These are phyloP conservation scores for Caenorhabditis afra DNA, from an alignment of 2,888 invertebrate species.

Conservation along the genomic window DNA sequence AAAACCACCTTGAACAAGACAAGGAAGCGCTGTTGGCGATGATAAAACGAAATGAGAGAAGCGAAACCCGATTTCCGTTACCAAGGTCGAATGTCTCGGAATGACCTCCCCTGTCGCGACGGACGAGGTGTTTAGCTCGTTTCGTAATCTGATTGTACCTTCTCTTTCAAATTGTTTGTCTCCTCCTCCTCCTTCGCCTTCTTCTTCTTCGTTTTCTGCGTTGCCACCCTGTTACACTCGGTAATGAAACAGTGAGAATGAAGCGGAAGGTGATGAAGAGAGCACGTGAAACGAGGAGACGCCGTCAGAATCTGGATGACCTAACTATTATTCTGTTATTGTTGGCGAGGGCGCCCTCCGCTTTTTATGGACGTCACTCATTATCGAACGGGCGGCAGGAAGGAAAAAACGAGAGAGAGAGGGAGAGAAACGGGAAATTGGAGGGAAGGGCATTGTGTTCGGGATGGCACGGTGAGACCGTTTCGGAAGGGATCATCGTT, in stretches of 20 bases:
- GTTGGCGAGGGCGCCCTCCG: not conserved
- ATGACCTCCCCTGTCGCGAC: conserved; percentile 13
- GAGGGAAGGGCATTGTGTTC: not conserved
- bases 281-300: not conserved
- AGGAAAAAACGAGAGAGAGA: not conserved
- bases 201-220: conserved; percentile 9
- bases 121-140: conserved; percentile 15
- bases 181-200: conserved; percentile 1
- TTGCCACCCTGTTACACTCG: conserved; percentile 37
- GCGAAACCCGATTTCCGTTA: conserved; percentile 31
- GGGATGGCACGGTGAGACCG: too few species aligned
- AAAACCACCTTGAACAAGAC: conserved; percentile 5
- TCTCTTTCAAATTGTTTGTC: conserved; percentile 19
- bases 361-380: conserved; percentile 26
- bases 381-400: conserved; percentile 1
- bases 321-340: conserved; percentile 20
- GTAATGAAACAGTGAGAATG: conserved; percentile 27
- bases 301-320: conserved; percentile 3
- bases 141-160: conserved; percentile 43
- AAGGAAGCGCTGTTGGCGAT: conserved; percentile 16
- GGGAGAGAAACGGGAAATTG: not conserved
- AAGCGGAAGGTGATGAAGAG: conserved; percentile 21
- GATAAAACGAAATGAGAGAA: conserved; percentile 23
- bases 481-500: not conserved
- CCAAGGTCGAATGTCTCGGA: conserved; percentile 39